Percentiles rank a stretch among this genome's conserved stretches.
Evolutionary conservation across 2,797 vertebrate genomes (phyloP).

Genomic region (Epinephelus awoara): DNA sequence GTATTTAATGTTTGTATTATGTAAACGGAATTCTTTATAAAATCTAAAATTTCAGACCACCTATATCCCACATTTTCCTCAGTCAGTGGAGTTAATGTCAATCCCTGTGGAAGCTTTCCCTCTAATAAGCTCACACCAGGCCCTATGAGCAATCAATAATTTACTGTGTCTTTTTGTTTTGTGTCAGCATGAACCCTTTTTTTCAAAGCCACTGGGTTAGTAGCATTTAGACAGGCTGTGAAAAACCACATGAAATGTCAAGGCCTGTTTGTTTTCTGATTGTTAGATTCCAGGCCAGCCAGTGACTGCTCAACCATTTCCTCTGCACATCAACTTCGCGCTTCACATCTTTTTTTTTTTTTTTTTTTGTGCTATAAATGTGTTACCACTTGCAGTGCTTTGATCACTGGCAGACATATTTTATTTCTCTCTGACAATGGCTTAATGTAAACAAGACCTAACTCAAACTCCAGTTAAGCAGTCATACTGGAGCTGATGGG

Average conservation of each 20-base stretch:
- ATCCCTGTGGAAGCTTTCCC: conserved; percentile 8
- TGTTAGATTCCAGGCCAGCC: conserved; percentile 30
- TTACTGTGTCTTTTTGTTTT: conserved; percentile 43
- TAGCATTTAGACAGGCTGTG: conserved; percentile 33
- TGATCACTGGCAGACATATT: conserved; percentile 14
- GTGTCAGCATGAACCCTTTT: conserved; percentile 45
- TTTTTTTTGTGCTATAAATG: conserved; percentile 18
- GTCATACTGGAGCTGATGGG: conserved; percentile 38
- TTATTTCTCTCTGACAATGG: conserved; percentile 23
- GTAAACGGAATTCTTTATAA: conserved; percentile 1
- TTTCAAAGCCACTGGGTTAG: conserved; percentile 14
- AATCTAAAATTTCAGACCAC: not conserved
- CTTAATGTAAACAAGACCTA: conserved; percentile 19
- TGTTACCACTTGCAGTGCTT: conserved; percentile 28
- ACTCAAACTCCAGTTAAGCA: conserved; percentile 37
- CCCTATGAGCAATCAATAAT: conserved; percentile 46
- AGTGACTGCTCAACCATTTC: conserved; percentile 56
- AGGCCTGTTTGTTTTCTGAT: conserved; percentile 53
- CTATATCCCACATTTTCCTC: not conserved
- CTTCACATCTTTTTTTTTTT: conserved; percentile 3
- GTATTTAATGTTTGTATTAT: not conserved
- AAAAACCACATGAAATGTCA: conserved; percentile 64
- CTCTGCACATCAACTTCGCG: conserved; percentile 38
- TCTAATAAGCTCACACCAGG: conserved; percentile 36
- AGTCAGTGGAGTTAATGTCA: not conserved